Percentiles rank a stretch among this genome's conserved stretches.
Evolutionary conservation across 1,140 invertebrate genomes (phyloP).

Genomic region (Platyura marginata): DNA sequence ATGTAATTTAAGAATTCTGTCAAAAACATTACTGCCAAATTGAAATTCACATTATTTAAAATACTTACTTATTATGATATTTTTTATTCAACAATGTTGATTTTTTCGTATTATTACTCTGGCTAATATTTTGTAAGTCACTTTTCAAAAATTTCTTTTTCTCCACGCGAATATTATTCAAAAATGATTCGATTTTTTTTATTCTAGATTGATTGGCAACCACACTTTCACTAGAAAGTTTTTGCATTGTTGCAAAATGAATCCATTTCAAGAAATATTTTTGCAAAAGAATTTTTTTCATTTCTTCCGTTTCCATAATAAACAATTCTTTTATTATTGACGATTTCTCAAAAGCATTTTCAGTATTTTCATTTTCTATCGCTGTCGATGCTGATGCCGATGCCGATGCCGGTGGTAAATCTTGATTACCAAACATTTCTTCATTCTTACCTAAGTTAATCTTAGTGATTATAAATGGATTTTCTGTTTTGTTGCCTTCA

Average conservation of each 20-base stretch:
- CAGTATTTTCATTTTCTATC: background rate
- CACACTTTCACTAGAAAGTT: conserved; percentile 14
- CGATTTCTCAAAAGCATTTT: conserved; percentile 8
- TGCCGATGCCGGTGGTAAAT: background rate
- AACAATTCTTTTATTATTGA: conserved; percentile 18
- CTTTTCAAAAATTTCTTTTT: conserved; percentile 13
- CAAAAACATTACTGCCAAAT: background rate
- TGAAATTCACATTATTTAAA: background rate
- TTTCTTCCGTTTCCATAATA: conserved; percentile 6
- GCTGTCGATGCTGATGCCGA: background rate
- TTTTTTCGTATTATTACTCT: conserved; percentile 9
- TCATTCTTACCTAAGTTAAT: background rate
- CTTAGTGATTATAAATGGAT: background rate
- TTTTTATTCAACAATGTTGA: conserved; percentile 15
- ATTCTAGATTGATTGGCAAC: conserved; percentile 9
- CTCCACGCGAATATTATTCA: conserved; percentile 22
- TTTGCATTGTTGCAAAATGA: conserved; percentile 19
- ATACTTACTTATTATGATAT: conserved; percentile 18
- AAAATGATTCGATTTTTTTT: conserved; percentile 21
- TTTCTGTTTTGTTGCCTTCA: background rate
- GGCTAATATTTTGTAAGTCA: conserved; percentile 2
- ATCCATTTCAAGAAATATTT: conserved; percentile 24
- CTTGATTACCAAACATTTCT: background rate
- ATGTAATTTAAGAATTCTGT: background rate
- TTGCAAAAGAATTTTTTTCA: conserved; percentile 10